Evolutionary conservation across 2,888 invertebrate genomes (phyloP).

Genomic region (Sarcophaga variegata): DNA sequence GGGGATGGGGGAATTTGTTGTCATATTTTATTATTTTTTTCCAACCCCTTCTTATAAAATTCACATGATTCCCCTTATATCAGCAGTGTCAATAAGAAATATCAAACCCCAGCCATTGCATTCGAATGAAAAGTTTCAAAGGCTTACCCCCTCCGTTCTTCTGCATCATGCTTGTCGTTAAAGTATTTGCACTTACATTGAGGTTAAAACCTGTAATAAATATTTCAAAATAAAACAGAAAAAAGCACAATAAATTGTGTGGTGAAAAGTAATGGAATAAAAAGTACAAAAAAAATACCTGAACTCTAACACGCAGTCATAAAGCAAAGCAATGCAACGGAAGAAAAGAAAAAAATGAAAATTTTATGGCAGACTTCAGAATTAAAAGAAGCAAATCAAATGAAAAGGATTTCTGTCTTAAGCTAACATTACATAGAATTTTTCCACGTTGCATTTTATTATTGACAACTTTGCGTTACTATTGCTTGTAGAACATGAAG

Average conservation of each 20-base stretch:
- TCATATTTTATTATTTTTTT: background rate
- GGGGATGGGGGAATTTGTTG: background rate
- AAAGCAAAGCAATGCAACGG: background rate
- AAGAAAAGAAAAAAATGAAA: slow-evolving; percentile 51
- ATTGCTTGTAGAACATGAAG: no score
- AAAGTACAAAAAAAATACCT: slow-evolving; percentile 11
- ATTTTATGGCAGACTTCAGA: slow-evolving; percentile 48
- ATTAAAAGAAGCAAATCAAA: slow-evolving; percentile 1
- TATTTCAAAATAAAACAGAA: background rate
- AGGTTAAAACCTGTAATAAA: slow-evolving; percentile 27
- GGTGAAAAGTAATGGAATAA: slow-evolving; percentile 30
- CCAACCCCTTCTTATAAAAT: background rate
- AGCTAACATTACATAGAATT: no score
- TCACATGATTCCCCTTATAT: background rate
- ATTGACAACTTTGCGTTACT: no score
- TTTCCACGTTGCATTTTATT: no score
- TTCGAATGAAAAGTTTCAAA: no score
- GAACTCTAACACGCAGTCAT: background rate
- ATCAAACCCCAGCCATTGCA: background rate
- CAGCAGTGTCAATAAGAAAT: background rate
- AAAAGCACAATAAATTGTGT: background rate
- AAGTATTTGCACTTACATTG: slow-evolving; percentile 13
- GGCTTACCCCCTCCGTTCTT: no score
- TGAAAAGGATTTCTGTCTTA: no score
- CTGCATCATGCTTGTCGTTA: background rate